Evolutionary conservation across 1,140 invertebrate genomes (phyloP), one percentile per base, ranked within the genome.

Genomic region (Cotesia vestalis): DNA sequence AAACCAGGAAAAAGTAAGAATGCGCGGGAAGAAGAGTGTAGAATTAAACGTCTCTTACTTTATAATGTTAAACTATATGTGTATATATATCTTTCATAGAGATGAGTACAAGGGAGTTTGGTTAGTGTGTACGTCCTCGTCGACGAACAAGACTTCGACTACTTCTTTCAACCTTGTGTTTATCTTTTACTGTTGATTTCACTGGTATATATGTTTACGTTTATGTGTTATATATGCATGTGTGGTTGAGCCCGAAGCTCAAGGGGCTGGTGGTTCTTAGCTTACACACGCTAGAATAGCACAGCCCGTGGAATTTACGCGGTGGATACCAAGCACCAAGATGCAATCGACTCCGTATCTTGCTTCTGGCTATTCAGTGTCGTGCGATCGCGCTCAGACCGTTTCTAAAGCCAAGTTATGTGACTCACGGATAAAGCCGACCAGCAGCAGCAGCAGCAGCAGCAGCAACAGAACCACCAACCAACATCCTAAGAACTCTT

Each of bases 311-410:
- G 71, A 75, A 75, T 75, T 75, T 75, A 75, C 74, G 74, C 74
- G 74, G 71, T 75, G 74, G 74, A 73, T 72, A 75, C 68, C 71
- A 40, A 38, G 74, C 40, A 64, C 40, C 34, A 53, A 73, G 74
- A 75, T 75, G 60, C 74, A 71, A 75, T 75, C 74, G 74, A 75
- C 74, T 75, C 74, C 63, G 74, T 75, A 75, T 75, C 74, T 75
- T 68, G 74, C 74, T 75, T 75, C 74, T 75, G 71, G 74, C 74
- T 75, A 75, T 75, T 75, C 71, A 75, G 74, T 75, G 74, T 75
- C 74, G 74, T 73, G 69, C 68, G 69, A 75, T 75, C 71, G 74
- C 72, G 71, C 71, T 75, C 68, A 66, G 68, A 71, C 70, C 70
- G 66, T 75, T 75, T 75, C 74, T 75, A 73, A 69, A 71, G 63